Evolutionary conservation across 2,888 invertebrate genomes (phyloP).

Genomic region (Apoda limacodes): DNA sequence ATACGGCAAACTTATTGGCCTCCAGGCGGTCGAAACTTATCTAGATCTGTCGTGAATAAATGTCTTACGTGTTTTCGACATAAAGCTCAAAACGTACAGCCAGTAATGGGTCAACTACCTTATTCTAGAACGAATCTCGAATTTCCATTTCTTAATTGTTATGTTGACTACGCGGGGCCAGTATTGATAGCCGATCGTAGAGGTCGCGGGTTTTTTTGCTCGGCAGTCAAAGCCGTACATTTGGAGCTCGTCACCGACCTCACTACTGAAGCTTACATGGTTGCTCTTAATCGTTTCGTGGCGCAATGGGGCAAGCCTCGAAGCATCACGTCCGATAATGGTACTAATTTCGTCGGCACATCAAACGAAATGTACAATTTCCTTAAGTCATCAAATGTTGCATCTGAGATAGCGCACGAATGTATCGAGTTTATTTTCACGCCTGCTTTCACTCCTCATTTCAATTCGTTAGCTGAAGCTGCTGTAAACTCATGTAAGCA

Average conservation of each 20-base stretch:
- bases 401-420: slow-evolving; percentile 3
- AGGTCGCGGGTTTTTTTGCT: slow-evolving; percentile 19
- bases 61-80: slow-evolving; percentile 2
- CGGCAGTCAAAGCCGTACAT: slow-evolving; percentile 4
- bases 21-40: no score
- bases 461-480: no score
- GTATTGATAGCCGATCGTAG: no score
- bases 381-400: no score
- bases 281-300: no score
- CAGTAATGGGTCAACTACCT: slow-evolving; percentile 7
- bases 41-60: no score
- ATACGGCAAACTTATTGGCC: no score
- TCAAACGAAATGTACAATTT: no score
- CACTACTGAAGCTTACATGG: slow-evolving; percentile 8
- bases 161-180: slow-evolving; percentile 15
- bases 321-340: no score
- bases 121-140: no score
- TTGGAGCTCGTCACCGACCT: slow-evolving; percentile 12
- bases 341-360: slow-evolving; percentile 19
- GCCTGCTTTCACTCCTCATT: no score
- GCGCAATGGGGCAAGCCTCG: no score
- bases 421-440: slow-evolving; percentile 13
- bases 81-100: slow-evolving; percentile 3
- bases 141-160: slow-evolving; percentile 3
- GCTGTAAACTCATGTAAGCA: slow-evolving; percentile 9